A percentile compares a stretch with the other conserved stretches of the same genome.
Conservation (phyloP, 92 coral and sea anemone genomes). For the Palythoa grandiflora region DNA sequence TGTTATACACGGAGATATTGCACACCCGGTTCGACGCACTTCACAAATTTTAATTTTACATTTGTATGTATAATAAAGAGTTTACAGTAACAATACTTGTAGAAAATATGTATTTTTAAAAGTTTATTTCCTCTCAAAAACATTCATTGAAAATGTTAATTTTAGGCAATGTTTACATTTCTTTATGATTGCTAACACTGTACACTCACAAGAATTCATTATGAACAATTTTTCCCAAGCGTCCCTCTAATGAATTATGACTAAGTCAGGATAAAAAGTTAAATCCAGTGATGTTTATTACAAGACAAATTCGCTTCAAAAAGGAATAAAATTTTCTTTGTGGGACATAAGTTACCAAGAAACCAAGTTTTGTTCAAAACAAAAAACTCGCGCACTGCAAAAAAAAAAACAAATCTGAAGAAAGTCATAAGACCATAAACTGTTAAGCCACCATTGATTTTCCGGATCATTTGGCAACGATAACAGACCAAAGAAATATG, state of each 20-base stretch:
- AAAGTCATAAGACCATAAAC: slow-evolving; percentile 7
- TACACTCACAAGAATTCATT: slow-evolving; percentile 11
- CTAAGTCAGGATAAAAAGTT: background rate
- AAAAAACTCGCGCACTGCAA: too few relatives aligned
- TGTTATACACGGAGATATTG: background rate
- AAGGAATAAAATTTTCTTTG: background rate
- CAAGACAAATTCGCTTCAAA: background rate
- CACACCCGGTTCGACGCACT: background rate
- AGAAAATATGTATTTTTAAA: background rate
- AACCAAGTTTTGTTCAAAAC: background rate
- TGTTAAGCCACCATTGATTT: slow-evolving; percentile 24
- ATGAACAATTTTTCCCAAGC: background rate
- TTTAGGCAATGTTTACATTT: slow-evolving; percentile 10
- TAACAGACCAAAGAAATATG: slow-evolving; percentile 6
- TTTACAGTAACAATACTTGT: background rate
- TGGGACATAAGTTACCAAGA: background rate
- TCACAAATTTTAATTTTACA: slow-evolving; percentile 1
- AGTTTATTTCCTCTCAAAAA: background rate
- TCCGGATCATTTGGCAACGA: slow-evolving; percentile 18
- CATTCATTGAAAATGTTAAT: background rate
- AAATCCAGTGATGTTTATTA: background rate
- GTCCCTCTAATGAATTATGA: slow-evolving; percentile 7
- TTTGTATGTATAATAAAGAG: background rate
- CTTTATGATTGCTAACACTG: slow-evolving; percentile 5
- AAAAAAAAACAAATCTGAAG: background rate